phyloP scores from a whole-genome alignment of 1,140 invertebrate species.

The Drosophila ironensis region DNA sequence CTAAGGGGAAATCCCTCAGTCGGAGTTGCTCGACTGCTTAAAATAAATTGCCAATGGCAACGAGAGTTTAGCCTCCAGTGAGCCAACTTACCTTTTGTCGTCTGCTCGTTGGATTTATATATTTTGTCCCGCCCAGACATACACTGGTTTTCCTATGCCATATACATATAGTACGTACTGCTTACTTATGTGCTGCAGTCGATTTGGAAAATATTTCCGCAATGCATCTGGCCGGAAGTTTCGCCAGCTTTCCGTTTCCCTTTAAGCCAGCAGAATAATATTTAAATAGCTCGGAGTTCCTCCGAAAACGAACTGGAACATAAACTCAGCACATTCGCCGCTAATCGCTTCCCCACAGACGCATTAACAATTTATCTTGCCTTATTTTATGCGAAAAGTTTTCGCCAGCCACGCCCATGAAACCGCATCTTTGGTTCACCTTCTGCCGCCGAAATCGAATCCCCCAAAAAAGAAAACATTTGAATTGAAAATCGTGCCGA shows the following conservation, averaged over 20 bases:
- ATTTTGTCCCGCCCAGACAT: conserved; percentile 20
- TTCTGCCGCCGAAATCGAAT: conserved; percentile 40
- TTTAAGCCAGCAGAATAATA: conserved; percentile 23
- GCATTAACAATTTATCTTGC: conserved; percentile 80
- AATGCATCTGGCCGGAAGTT: conserved; percentile 4
- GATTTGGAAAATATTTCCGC: conserved; percentile 28
- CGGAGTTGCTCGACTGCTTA: conserved; percentile 27
- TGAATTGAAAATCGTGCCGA: conserved; percentile 70
- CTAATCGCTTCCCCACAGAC: conserved; percentile 79
- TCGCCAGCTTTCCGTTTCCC: neutral
- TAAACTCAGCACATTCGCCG: conserved; percentile 74
- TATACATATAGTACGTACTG: no score
- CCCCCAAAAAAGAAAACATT: conserved; percentile 47
- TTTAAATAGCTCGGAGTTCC: conserved; percentile 25
- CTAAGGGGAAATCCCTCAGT: conserved; percentile 38
- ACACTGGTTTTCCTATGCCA: conserved; percentile 17
- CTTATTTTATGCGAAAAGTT: conserved; percentile 79
- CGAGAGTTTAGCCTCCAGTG: conserved; percentile 38
- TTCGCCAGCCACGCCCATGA: conserved; percentile 2
- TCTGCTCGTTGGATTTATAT: neutral
- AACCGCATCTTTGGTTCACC: conserved; percentile 19
- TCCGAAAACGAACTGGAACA: conserved; percentile 50
- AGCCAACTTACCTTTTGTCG: conserved; percentile 45
- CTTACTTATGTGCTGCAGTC: conserved; percentile 12
- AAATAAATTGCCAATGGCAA: conserved; percentile 72